Percentiles rank a stretch among this genome's conserved stretches.
Evolutionary conservation across 2,888 invertebrate genomes (phyloP).

Genomic region (Ornithoptera priamus): DNA sequence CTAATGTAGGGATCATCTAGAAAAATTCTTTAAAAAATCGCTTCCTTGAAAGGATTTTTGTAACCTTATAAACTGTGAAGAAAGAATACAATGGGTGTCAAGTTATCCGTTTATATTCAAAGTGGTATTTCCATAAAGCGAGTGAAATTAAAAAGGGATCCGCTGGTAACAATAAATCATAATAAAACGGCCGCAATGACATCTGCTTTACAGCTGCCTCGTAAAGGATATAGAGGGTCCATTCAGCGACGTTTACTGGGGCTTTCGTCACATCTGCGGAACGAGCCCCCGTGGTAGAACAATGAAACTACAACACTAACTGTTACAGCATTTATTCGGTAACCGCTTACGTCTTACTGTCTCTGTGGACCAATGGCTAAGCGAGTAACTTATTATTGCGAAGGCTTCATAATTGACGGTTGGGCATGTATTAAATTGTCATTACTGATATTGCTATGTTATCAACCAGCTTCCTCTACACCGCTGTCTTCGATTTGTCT

Average conservation of each 20-base stretch:
- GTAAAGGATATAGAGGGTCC: conserved; percentile 29
- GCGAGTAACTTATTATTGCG: too few species aligned
- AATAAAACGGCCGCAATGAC: conserved; percentile 34
- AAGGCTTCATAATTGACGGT: too few species aligned
- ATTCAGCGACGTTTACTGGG: conserved; percentile 29
- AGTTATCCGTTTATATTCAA: neutral
- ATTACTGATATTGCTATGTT: neutral
- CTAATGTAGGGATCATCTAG: neutral
- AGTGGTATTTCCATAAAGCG: conserved; percentile 17
- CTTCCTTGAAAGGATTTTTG: neutral
- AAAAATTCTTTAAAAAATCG: neutral
- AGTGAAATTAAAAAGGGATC: neutral
- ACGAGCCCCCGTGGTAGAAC: conserved; percentile 5
- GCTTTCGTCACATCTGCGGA: conserved; percentile 25
- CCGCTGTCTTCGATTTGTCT: too few species aligned
- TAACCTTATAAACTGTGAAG: neutral
- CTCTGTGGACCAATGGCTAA: too few species aligned
- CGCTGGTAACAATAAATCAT: conserved; percentile 35
- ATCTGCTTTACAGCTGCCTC: conserved; percentile 34
- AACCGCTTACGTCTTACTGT: too few species aligned
- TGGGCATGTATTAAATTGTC: neutral
- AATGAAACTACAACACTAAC: conserved; percentile 13
- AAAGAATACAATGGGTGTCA: conserved; percentile 9
- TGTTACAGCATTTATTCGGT: neutral
- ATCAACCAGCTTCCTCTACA: too few species aligned